Conservation (phyloP, 2,888 invertebrate species). For the Stenotaenia linearis region DNA sequence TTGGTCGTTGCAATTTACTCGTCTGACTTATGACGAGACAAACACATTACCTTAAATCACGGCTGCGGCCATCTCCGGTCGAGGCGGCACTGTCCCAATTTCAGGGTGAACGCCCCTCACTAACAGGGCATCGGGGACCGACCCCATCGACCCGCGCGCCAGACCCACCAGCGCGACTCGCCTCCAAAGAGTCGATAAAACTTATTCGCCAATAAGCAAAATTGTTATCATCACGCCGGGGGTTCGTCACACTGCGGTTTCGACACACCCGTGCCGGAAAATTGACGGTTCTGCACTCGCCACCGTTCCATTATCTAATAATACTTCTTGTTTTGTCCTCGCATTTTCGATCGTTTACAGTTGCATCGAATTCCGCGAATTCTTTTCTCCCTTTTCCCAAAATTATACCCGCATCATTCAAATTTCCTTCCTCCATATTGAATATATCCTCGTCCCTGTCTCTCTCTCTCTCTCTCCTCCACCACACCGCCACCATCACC, state of each 20-base stretch:
- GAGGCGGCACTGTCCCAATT: constrained; percentile 6
- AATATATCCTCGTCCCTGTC: too few species aligned
- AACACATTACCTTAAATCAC: constrained; percentile 9
- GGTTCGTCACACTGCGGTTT: not conserved
- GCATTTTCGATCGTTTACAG: too few species aligned
- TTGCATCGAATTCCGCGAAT: too few species aligned
- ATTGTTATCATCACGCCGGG: not conserved
- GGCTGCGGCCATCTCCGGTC: not conserved
- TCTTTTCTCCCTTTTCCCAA: too few species aligned
- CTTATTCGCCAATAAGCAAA: not conserved
- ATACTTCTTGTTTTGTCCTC: too few species aligned
- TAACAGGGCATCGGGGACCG: not conserved
- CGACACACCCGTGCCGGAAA: too few species aligned
- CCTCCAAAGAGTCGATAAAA: not conserved
- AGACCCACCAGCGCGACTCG: not conserved
- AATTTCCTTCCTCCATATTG: too few species aligned
- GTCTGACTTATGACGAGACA: constrained; percentile 12
- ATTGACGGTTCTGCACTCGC: too few species aligned
- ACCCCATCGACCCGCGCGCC: constrained; percentile 1
- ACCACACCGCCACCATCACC: too few species aligned
- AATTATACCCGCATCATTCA: too few species aligned
- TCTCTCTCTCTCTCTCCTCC: too few species aligned
- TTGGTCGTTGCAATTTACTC: not conserved
- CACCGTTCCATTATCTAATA: too few species aligned
- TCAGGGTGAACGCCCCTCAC: constrained; percentile 1